A percentile compares a stretch with the other conserved stretches of the same genome.
Evolutionary conservation across 2,113 vertebrate genomes (phyloP).

Genomic region (Dendropsophus ebraccatus): DNA sequence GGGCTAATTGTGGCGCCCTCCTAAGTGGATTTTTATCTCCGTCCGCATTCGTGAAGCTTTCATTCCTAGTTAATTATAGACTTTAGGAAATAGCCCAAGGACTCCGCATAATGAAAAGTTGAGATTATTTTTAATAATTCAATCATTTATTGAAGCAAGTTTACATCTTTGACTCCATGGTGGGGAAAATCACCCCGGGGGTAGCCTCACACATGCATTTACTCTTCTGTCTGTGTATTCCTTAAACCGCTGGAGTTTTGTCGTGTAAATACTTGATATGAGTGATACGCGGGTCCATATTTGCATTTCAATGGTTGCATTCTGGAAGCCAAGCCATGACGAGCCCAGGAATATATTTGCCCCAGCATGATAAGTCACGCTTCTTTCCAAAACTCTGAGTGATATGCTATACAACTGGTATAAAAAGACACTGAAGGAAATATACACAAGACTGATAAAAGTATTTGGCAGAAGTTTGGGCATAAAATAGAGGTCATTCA

Average conservation of each 20-base stretch:
- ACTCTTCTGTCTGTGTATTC: background rate
- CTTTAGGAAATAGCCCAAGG: conserved; percentile 45
- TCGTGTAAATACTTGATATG: conserved; percentile 42
- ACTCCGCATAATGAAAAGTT: conserved; percentile 20
- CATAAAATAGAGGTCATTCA: too few relatives aligned
- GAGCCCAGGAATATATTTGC: background rate
- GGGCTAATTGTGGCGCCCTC: background rate
- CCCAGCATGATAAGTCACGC: background rate
- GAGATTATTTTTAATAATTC: conserved; percentile 32
- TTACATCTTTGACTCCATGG: conserved; percentile 25
- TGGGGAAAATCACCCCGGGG: background rate
- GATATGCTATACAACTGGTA: too few relatives aligned
- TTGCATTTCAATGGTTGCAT: conserved; percentile 42
- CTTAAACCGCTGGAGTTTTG: background rate
- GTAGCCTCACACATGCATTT: background rate
- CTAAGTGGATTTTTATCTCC: conserved; percentile 22
- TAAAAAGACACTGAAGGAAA: too few relatives aligned
- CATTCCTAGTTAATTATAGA: conserved; percentile 45
- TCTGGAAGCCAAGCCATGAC: background rate
- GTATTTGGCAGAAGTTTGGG: too few relatives aligned
- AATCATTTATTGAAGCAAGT: conserved; percentile 9
- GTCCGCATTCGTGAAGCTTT: background rate
- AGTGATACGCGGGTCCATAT: background rate
- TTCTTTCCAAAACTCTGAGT: background rate
- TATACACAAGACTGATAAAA: too few relatives aligned